Conservation (phyloP, 2,797 vertebrate species). For the Sebastes itinus region DNA sequence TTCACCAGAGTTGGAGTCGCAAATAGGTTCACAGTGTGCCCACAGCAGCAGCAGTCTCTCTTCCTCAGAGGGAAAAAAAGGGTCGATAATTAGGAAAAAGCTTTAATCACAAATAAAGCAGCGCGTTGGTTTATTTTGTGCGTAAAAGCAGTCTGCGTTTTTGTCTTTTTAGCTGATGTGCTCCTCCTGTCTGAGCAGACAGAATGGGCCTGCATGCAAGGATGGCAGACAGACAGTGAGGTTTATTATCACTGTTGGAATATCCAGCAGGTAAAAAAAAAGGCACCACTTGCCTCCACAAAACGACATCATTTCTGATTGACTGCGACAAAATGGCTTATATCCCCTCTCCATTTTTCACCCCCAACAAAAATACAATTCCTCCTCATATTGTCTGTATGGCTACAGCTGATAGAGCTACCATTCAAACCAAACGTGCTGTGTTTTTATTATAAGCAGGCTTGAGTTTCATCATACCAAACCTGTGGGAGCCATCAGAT, state of each 20-base stretch:
- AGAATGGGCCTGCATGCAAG: slow-evolving; percentile 58
- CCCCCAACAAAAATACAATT: background rate
- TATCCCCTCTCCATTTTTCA: background rate
- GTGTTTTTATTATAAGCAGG: background rate
- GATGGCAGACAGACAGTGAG: slow-evolving; percentile 57
- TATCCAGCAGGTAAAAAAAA: slow-evolving; percentile 60
- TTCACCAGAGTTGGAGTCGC: slow-evolving; percentile 47
- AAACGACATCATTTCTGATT: slow-evolving; percentile 14
- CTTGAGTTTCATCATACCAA: slow-evolving; percentile 9
- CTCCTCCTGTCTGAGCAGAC: slow-evolving; percentile 56
- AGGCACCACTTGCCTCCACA: slow-evolving; percentile 28
- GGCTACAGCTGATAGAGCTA: slow-evolving; percentile 35
- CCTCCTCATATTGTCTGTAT: background rate
- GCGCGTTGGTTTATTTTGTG: slow-evolving; percentile 24
- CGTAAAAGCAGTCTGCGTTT: slow-evolving; percentile 40
- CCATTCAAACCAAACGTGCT: slow-evolving; percentile 28
- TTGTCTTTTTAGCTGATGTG: background rate
- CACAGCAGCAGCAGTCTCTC: background rate
- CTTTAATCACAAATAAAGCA: slow-evolving; percentile 34
- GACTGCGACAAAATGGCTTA: slow-evolving; percentile 7
- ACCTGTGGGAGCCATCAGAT: slow-evolving; percentile 11
- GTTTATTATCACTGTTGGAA: slow-evolving; percentile 44
- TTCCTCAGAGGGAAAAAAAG: background rate
- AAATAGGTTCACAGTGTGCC: slow-evolving; percentile 22
- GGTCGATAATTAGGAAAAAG: slow-evolving; percentile 14